These are phyloP conservation scores for Apoda limacodes DNA, from an alignment of 2,888 invertebrate genomes.

Conservation along the genomic window DNA sequence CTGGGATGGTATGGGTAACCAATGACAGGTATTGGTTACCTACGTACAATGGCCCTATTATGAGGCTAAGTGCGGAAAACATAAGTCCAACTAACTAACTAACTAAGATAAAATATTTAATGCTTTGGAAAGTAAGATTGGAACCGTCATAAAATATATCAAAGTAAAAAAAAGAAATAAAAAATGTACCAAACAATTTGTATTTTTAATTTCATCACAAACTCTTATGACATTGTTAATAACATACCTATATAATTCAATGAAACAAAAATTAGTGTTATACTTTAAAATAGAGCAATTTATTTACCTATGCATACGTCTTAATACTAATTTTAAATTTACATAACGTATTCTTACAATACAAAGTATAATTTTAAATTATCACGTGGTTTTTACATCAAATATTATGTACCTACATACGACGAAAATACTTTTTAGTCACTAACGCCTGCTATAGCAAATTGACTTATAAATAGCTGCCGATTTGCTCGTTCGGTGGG, in stretches of 20 bases:
- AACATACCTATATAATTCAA: conserved; percentile 36
- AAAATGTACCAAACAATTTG: conserved; percentile 42
- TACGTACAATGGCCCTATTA: no score
- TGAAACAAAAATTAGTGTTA: conserved; percentile 32
- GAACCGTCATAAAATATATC: no score
- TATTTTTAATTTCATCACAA: conserved; percentile 60
- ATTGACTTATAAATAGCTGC: no score
- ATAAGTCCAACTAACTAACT: no score
- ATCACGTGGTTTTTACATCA: conserved; percentile 59
- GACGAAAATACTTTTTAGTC: conserved; percentile 1
- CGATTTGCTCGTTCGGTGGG: no score
- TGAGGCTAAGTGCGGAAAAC: no score
- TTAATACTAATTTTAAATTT: conserved; percentile 19
- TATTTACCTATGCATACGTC: conserved; percentile 21
- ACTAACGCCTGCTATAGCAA: conserved; percentile 5
- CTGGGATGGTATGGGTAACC: no score
- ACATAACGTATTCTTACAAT: conserved; percentile 37
- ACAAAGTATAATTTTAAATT: conserved; percentile 48
- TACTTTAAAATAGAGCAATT: conserved; percentile 21
- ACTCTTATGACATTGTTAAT: conserved; percentile 38
- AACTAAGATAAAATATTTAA: no score
- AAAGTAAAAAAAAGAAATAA: conserved; percentile 19
- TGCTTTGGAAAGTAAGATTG: no score
- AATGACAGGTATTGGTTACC: no score
- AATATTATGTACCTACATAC: conserved; percentile 27